Evolutionary conservation across 2,113 vertebrate genomes (phyloP), one percentile per base, ranked within the genome.

Genomic region (Dendrocopos noguchii): DNA sequence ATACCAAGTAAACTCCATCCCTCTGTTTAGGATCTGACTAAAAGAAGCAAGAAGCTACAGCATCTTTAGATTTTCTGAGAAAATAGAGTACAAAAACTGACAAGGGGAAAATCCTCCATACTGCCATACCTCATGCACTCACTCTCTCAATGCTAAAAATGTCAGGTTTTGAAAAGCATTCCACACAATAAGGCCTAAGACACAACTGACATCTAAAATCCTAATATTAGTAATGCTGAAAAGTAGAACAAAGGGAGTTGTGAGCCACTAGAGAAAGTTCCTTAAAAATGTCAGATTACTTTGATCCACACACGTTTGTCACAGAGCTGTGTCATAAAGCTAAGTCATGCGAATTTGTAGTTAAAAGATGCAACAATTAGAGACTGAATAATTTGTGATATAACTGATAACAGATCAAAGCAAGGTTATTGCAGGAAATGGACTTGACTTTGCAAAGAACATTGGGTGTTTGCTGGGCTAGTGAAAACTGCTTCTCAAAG

Each of bases 381-480:
- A 94, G 68, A 44, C 65, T 71, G 94, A 96, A 96, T 96, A 96
- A 96, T 96, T 94, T 94, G 84, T 92, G 89, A 78, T 93, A 91
- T 78, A 96, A 93, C 68, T 91, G 89, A 80, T 94, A 94, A 95
- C 78, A 96, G 87, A 94, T 95, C 94, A 96, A 87, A 92, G 91
- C 72, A 96, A 96, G 91, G 95, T 94, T 95, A 92, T 68, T 90
- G 79, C 57, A 90, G 87, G 94, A 96, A 96, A 96, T 80, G 76
- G 91, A 87, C 87, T 96, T 94, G 95, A 93, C 96, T 94, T 96
- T 96, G 87, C 65, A 87, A 94, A 91, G 94, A 93, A 91, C 91
- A 91, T 80, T 90, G 89, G 72, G 75, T 94, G 92, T 91, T 92
- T 96, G 94, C 89, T 87, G 79, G 81, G 93, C 79, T 83, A 91